These are phyloP conservation scores for Drosophila jambulina DNA, from an alignment of 1,140 invertebrate species.

Conservation along the genomic window DNA sequence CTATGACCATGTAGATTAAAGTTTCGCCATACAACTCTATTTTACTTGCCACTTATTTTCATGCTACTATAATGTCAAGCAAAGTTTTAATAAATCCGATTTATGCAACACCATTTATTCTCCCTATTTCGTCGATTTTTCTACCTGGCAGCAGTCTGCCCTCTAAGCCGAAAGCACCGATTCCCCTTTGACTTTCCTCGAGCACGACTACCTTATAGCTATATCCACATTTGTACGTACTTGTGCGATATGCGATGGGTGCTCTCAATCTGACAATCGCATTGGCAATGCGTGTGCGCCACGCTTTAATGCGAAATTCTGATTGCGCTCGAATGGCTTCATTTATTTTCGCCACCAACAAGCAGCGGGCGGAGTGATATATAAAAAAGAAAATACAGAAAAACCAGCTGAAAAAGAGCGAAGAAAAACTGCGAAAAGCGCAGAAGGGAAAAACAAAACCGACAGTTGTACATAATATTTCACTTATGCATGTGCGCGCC, in stretches of 20 bases:
- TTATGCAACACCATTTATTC: constrained; percentile 11
- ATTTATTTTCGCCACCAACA: constrained; percentile 70
- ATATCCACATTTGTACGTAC: not conserved
- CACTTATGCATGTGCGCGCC: constrained; percentile 76
- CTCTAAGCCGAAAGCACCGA: constrained; percentile 19
- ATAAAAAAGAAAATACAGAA: constrained; percentile 16
- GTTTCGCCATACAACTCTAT: not conserved
- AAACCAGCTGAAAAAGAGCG: constrained; percentile 41
- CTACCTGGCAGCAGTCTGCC: constrained; percentile 8
- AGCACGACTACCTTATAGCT: constrained; percentile 31
- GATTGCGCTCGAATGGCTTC: constrained; percentile 82
- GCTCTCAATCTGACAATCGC: constrained; percentile 58
- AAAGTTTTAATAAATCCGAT: constrained; percentile 18
- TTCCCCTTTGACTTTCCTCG: constrained; percentile 32
- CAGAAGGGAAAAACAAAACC: constrained; percentile 66
- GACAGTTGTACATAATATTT: constrained; percentile 84
- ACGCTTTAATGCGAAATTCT: constrained; percentile 78
- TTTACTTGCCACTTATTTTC: not conserved
- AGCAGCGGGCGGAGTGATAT: constrained; percentile 6
- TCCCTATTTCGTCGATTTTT: not conserved
- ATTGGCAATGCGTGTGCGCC: constrained; percentile 65
- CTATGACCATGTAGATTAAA: not conserved
- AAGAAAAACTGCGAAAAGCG: constrained; percentile 39
- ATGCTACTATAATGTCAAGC: not conserved
- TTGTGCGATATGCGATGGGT: constrained; percentile 29